These are phyloP conservation scores for Clistopyga incitator DNA, from an alignment of 2,888 invertebrate genomes.

Conservation along the genomic window DNA sequence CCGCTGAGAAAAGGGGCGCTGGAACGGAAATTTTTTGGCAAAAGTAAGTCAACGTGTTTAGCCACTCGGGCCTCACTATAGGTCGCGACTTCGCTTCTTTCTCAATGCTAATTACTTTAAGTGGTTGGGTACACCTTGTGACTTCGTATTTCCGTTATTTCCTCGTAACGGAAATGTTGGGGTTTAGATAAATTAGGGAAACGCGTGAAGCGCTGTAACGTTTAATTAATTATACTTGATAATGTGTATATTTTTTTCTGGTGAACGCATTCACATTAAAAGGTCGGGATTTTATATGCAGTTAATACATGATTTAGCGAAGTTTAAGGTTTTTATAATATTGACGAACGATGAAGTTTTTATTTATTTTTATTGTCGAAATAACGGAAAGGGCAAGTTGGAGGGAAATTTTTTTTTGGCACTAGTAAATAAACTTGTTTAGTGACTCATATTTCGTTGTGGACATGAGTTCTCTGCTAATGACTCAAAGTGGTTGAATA, in stretches of 20 bases:
- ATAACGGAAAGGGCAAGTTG: too few relatives aligned
- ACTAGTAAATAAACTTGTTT: background rate
- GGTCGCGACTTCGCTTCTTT: background rate
- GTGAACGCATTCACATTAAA: too few relatives aligned
- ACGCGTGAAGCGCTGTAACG: too few relatives aligned
- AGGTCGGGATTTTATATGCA: too few relatives aligned
- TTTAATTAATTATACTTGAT: too few relatives aligned
- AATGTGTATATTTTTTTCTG: too few relatives aligned
- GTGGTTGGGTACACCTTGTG: constrained; percentile 9
- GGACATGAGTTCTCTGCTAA: constrained; percentile 6
- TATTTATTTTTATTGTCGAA: too few relatives aligned
- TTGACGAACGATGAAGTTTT: too few relatives aligned
- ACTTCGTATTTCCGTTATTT: constrained; percentile 17
- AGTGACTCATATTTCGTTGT: background rate
- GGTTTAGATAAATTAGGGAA: too few relatives aligned
- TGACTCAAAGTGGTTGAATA: constrained; percentile 26
- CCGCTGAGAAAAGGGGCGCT: too few relatives aligned
- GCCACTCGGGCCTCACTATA: background rate
- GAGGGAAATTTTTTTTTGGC: background rate
- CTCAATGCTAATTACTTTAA: constrained; percentile 35
- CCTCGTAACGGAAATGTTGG: background rate
- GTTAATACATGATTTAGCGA: too few relatives aligned
- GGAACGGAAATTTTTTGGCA: background rate
- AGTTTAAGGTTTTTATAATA: too few relatives aligned
- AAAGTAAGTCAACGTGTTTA: constrained; percentile 16